phyloP scores from a whole-genome alignment of 2,113 vertebrate genomes.

The Rhabdornis inornatus region DNA sequence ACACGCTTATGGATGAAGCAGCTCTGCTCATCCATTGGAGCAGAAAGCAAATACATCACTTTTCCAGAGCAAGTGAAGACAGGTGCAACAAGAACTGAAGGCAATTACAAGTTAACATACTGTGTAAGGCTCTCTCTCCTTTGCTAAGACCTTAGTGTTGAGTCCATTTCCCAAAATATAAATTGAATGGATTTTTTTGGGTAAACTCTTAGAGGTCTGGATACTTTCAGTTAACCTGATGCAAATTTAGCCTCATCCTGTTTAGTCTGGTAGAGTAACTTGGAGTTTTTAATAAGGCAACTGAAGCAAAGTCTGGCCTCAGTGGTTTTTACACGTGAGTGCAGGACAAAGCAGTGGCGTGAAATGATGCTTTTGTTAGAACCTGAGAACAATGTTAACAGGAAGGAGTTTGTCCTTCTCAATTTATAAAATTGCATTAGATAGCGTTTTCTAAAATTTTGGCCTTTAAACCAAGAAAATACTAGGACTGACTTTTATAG shows the following conservation, averaged over 20 bases:
- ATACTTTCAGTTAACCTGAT: neutral
- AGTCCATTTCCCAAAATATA: neutral
- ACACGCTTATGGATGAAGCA: neutral
- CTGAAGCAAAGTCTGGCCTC: neutral
- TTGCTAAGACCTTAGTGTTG: neutral
- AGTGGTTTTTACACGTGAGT: neutral
- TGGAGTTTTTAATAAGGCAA: neutral
- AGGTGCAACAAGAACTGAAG: neutral
- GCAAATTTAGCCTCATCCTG: neutral
- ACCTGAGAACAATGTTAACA: neutral
- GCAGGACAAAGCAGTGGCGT: neutral
- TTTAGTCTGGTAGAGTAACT: neutral
- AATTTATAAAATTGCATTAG: neutral
- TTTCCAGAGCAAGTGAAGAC: neutral
- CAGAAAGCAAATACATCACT: constrained; percentile 11
- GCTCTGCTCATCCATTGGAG: neutral
- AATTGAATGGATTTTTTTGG: neutral
- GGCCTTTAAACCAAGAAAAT: neutral
- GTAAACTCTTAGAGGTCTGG: neutral
- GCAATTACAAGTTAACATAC: neutral
- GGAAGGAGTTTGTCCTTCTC: neutral
- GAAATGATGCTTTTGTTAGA: neutral
- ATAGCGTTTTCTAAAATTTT: neutral
- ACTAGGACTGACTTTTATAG: neutral
- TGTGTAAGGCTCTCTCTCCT: neutral